Evolutionary conservation across 2,888 invertebrate species (phyloP).

Genomic region (Caenorhabditis panamensis): DNA sequence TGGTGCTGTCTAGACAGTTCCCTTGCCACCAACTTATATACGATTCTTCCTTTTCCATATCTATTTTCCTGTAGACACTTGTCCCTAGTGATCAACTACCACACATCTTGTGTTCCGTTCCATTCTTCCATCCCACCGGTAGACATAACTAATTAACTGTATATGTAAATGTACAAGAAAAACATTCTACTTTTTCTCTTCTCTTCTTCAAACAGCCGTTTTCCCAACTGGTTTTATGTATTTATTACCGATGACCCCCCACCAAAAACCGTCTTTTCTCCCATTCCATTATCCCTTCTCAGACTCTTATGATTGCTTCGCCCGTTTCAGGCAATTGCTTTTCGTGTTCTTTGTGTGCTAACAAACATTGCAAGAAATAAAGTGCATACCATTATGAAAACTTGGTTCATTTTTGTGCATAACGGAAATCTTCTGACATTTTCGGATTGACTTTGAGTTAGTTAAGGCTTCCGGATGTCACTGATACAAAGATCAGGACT

Average conservation of each 20-base stretch:
- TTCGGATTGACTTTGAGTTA: too few relatives aligned
- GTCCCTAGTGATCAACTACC: slow-evolving; percentile 35
- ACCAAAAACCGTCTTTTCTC: slow-evolving; percentile 14
- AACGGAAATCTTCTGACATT: too few relatives aligned
- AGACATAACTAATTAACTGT: slow-evolving; percentile 21
- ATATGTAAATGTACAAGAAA: slow-evolving; percentile 3
- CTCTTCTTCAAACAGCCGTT: slow-evolving; percentile 25
- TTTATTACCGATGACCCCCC: slow-evolving; percentile 56
- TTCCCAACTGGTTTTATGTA: slow-evolving; percentile 54
- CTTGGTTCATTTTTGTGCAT: too few relatives aligned
- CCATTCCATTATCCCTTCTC: slow-evolving; percentile 10
- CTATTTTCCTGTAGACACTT: slow-evolving; percentile 15
- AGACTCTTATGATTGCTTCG: not conserved
- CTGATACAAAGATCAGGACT: too few relatives aligned
- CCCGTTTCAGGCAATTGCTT: slow-evolving; percentile 23
- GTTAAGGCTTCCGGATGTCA: too few relatives aligned
- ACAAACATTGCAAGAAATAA: slow-evolving; percentile 27
- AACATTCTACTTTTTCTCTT: slow-evolving; percentile 5
- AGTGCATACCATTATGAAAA: slow-evolving; percentile 21
- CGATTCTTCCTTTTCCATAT: slow-evolving; percentile 17
- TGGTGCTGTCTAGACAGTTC: slow-evolving; percentile 1
- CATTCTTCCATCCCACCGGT: slow-evolving; percentile 22
- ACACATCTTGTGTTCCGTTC: slow-evolving; percentile 12
- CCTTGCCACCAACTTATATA: not conserved
- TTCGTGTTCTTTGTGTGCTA: slow-evolving; percentile 48